These are phyloP conservation scores for Pseudochirops corinnae DNA, from an alignment of 2,797 vertebrate species.

Conservation along the genomic window DNA sequence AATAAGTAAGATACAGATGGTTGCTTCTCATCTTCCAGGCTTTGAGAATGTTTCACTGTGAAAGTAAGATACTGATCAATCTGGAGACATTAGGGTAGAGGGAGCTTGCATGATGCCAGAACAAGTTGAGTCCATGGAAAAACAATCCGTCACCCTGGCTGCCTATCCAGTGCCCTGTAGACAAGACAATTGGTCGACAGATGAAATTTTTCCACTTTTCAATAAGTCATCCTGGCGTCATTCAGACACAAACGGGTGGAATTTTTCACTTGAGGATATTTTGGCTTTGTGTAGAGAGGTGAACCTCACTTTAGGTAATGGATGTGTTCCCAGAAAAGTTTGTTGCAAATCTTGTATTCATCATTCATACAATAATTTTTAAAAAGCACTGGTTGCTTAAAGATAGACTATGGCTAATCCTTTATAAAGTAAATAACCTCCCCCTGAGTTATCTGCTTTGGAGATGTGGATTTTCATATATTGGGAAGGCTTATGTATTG, in stretches of 20 bases:
- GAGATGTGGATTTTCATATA: background rate
- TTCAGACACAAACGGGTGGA: background rate
- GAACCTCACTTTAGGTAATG: background rate
- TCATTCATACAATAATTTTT: background rate
- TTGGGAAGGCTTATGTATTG: background rate
- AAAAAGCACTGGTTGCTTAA: background rate
- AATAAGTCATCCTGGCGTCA: background rate
- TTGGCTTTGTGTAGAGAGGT: background rate
- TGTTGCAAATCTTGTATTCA: background rate
- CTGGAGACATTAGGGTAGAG: background rate
- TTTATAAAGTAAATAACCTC: background rate
- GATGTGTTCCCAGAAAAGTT: background rate
- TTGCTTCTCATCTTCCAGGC: slow-evolving; percentile 2
- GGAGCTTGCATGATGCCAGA: background rate
- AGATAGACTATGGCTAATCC: background rate
- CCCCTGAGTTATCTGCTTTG: background rate
- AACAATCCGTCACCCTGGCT: slow-evolving; percentile 6
- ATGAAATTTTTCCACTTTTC: slow-evolving; percentile 5
- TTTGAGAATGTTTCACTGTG: background rate
- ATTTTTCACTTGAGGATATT: background rate
- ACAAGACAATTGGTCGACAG: slow-evolving; percentile 2
- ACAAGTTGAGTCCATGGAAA: slow-evolving; percentile 1
- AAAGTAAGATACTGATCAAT: background rate
- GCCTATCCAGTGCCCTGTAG: background rate
- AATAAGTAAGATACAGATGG: slow-evolving; percentile 8